These are phyloP conservation scores for Euzetes globulus DNA, from an alignment of 2,888 invertebrate species.

Conservation along the genomic window DNA sequence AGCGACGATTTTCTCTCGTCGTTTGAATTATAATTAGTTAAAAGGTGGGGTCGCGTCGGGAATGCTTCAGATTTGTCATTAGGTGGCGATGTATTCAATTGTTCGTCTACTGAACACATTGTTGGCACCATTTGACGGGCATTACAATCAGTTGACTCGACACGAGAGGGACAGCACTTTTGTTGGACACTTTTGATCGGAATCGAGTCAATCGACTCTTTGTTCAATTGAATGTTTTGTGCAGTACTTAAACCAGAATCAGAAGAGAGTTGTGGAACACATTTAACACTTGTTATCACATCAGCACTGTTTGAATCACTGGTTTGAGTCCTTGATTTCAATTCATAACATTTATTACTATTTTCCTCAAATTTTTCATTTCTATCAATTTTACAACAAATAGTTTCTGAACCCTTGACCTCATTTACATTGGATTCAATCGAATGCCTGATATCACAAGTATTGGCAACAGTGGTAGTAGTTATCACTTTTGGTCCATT, in stretches of 20 bases:
- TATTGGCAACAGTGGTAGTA: neutral
- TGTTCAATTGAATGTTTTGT: neutral
- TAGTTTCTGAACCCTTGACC: slow-evolving; percentile 14
- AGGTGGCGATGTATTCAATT: neutral
- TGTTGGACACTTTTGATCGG: neutral
- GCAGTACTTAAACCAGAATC: neutral
- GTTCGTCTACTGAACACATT: slow-evolving; percentile 25
- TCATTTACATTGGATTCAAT: slow-evolving; percentile 5
- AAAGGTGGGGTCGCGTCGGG: neutral
- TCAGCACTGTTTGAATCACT: neutral
- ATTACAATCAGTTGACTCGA: neutral
- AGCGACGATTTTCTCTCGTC: slow-evolving; percentile 11
- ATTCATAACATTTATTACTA: neutral
- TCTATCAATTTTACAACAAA: neutral
- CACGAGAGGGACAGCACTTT: neutral
- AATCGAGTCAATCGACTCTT: neutral
- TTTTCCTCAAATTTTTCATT: slow-evolving; percentile 12
- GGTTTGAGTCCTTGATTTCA: neutral
- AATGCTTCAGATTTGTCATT: slow-evolving; percentile 19
- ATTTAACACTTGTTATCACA: slow-evolving; percentile 26
- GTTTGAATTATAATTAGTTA: neutral
- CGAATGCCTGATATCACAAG: neutral
- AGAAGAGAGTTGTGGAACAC: neutral
- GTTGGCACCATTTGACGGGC: slow-evolving; percentile 22
- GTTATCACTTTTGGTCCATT: neutral